Evolutionary conservation across 2,113 vertebrate species (phyloP), one percentile per base, ranked within the genome.

Genomic region (Aldabrachelys gigantea): DNA sequence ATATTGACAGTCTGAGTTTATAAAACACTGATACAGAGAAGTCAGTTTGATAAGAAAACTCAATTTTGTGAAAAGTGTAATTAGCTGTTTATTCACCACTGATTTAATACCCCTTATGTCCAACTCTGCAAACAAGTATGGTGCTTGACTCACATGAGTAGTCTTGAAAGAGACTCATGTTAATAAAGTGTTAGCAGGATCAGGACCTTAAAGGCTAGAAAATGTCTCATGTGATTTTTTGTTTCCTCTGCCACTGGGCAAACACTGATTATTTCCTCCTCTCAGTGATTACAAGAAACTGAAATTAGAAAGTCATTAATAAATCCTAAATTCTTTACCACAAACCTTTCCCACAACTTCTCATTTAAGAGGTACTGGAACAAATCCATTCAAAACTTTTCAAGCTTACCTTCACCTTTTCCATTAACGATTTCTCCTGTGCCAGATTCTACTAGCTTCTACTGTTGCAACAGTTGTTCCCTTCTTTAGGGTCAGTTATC

Each of bases 301-400:
- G 10, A 49, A 86, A 44, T 44, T 85, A 82, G 47, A 35, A 89
- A 31, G 35, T 59, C n/a, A 44, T 54, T 59, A 75, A 85, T 50
- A 76, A 89, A 62, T 4, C 0, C 57, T 47, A 21, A 35, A 31
- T 0, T 29, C 56, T 93, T 88, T 78, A 83, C 22, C 87, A 89
- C 52, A 91, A 93, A 88, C n/a, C 4, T 17, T 56, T 47, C 25
- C 75, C 25, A 47, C 41, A 76, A 76, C 7, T 90, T 82, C 17
- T 72, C 19, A 69, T 1, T 14, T 50, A 65, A 80, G 21, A 6
- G 3, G 89, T 7, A 78, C 44, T 78, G 75, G 75, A 47, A 27
- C 11, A 78, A 78, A 78, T 78, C 41, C 41, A 78, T 94, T 89
- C 52, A 89, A 89, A 95, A 80, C 24, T 80, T 84, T 29, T 69